A percentile compares a stretch with the other conserved stretches of the same genome.
These are phyloP conservation scores for Scomber colias DNA, from an alignment of 2,113 vertebrate species.

Conservation along the genomic window DNA sequence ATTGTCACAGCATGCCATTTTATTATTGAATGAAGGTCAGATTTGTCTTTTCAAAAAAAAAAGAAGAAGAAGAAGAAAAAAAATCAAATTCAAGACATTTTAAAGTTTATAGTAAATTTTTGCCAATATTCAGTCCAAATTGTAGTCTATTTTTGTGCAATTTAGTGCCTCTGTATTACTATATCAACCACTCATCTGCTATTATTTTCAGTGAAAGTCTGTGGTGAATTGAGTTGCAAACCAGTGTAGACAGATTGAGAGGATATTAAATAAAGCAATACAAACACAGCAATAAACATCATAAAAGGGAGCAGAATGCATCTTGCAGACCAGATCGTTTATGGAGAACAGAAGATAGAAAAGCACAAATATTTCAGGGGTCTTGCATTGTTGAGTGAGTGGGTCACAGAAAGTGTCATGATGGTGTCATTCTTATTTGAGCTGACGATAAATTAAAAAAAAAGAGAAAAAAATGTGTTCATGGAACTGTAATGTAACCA, in stretches of 20 bases:
- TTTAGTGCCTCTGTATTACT: neutral
- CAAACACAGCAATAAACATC: neutral
- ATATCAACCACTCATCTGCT: constrained; percentile 15
- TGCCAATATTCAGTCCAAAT: neutral
- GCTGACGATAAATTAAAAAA: neutral
- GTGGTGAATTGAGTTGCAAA: constrained; percentile 12
- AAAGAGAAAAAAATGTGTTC: neutral
- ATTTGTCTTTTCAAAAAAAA: neutral
- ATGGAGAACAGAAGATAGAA: neutral
- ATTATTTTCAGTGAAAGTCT: constrained; percentile 9
- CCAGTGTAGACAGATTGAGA: constrained; percentile 1
- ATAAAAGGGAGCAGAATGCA: neutral
- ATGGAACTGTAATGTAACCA: neutral
- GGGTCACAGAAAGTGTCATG: neutral
- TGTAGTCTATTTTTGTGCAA: neutral
- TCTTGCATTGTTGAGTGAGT: neutral
- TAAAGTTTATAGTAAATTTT: constrained; percentile 1
- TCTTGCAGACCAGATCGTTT: neutral
- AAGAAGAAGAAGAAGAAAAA: neutral
- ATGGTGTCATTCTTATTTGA: neutral
- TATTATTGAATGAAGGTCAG: neutral
- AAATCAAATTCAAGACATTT: neutral
- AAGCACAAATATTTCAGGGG: constrained; percentile 27
- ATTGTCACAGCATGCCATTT: neutral
- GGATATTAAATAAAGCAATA: neutral